Conservation (phyloP, 2,797 vertebrate species). For the Hypotaenidia philippensis region DNA sequence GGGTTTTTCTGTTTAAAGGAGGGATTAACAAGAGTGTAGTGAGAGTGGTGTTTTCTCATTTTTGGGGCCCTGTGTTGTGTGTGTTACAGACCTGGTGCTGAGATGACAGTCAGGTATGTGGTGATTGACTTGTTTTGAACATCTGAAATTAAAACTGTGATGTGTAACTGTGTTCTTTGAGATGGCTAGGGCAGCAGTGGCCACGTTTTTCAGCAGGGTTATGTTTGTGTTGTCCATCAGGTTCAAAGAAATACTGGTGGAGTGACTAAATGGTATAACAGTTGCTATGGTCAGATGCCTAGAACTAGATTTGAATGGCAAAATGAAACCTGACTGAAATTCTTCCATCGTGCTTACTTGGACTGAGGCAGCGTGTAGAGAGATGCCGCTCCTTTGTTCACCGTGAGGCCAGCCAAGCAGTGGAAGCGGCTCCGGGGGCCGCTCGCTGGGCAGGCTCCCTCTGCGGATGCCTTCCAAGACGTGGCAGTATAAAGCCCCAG, state of each 20-base stretch:
- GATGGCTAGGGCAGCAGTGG: background rate
- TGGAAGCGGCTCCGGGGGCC: background rate
- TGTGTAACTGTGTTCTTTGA: background rate
- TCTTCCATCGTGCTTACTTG: background rate
- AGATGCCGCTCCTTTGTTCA: background rate
- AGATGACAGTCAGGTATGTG: background rate
- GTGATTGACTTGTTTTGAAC: background rate
- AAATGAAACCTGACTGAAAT: background rate
- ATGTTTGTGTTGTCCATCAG: background rate
- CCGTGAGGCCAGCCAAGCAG: fast-evolving
- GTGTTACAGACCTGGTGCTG: background rate
- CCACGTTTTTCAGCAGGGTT: background rate
- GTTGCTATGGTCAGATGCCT: background rate
- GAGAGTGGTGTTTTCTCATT: background rate
- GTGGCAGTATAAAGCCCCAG: background rate
- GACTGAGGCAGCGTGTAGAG: background rate
- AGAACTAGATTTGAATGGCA: background rate
- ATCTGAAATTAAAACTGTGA: background rate
- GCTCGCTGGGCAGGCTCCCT: background rate
- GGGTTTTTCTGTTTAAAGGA: background rate
- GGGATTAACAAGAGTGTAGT: background rate
- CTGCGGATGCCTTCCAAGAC: background rate
- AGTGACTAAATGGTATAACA: background rate
- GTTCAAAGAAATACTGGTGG: background rate
- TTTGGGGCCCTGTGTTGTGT: background rate